Conservation (phyloP, 2,888 invertebrate genomes). For the Cantharis lateralis region DNA sequence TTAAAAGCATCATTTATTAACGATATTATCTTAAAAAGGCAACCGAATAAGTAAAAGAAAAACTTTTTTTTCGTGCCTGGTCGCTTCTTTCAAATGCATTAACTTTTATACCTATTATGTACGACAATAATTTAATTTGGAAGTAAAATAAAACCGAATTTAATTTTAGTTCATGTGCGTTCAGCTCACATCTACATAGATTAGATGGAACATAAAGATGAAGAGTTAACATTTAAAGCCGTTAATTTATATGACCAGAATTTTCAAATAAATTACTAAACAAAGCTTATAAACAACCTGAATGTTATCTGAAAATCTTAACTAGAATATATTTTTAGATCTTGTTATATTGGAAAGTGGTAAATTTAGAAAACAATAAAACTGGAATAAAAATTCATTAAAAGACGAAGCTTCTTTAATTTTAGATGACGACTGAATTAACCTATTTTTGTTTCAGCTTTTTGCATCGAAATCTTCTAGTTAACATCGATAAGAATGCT, state of each 20-base stretch:
- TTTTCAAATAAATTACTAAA: background rate
- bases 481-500: slow-evolving; percentile 8
- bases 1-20: background rate
- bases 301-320: background rate
- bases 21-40: background rate
- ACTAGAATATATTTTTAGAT: background rate
- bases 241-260: background rate
- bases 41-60: background rate
- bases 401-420: background rate
- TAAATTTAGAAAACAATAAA: background rate
- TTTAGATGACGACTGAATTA: background rate
- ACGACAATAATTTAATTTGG: background rate
- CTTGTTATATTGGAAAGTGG: background rate
- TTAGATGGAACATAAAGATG: background rate
- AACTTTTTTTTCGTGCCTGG: background rate
- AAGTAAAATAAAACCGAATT: background rate
- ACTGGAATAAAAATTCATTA: background rate
- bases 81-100: background rate
- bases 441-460: slow-evolving; percentile 7
- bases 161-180: background rate
- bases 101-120: background rate
- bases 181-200: background rate
- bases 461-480: slow-evolving; percentile 9
- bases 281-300: background rate
- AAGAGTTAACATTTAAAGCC: background rate